Percentiles rank a stretch among this genome's conserved stretches.
phyloP scores from a whole-genome alignment of 2,888 invertebrate genomes.

The Exephanes ischioxanthus region DNA sequence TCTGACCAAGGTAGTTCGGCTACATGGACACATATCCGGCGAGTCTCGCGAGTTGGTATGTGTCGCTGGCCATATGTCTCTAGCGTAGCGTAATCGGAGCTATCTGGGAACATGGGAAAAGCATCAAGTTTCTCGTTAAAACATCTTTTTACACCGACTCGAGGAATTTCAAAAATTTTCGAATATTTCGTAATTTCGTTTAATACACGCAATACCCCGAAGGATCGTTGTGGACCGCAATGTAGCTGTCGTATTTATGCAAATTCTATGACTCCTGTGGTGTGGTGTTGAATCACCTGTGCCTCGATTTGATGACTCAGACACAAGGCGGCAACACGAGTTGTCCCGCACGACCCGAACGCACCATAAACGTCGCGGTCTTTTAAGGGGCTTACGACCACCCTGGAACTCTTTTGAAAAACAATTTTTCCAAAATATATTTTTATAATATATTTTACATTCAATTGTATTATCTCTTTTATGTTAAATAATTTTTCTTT shows the following conservation, averaged over 20 bases:
- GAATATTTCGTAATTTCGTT: background rate
- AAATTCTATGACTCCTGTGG: background rate
- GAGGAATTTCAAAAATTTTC: background rate
- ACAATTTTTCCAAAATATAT: background rate
- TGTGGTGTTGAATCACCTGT: background rate
- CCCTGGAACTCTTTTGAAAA: too few species aligned
- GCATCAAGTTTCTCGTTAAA: conserved; percentile 34
- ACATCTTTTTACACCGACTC: background rate
- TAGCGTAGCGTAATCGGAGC: conserved; percentile 52
- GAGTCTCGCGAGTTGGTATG: background rate
- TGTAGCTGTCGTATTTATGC: background rate
- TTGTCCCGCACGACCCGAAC: background rate
- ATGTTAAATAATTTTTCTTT: too few species aligned
- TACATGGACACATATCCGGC: background rate
- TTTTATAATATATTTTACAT: too few species aligned
- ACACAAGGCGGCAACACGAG: background rate
- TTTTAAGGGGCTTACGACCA: too few species aligned
- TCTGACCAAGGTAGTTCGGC: background rate
- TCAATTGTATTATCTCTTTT: too few species aligned
- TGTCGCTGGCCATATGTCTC: conserved; percentile 54
- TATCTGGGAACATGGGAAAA: conserved; percentile 61
- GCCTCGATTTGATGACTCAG: conserved; percentile 1
- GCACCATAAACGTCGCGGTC: background rate
- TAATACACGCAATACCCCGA: background rate
- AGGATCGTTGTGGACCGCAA: background rate